Percentiles rank a stretch among this genome's conserved stretches.
Evolutionary conservation across 2,888 invertebrate genomes (phyloP).

Genomic region (Seladonia tumulorum): DNA sequence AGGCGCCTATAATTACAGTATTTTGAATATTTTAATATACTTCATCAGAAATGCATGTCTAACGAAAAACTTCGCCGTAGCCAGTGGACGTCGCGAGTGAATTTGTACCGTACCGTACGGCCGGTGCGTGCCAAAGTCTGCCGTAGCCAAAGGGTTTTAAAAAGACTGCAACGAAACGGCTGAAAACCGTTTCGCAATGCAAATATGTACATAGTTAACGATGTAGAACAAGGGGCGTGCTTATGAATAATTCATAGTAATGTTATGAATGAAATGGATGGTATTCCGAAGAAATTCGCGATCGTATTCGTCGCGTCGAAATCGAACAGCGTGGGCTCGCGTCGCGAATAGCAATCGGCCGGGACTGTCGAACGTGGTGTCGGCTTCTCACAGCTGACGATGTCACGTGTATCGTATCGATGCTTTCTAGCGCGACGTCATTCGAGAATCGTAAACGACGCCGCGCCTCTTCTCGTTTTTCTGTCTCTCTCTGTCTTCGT

Average conservation of each 20-base stretch:
- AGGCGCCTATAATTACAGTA: no score
- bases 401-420: conserved; percentile 45
- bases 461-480: not conserved
- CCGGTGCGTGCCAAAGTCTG: no score
- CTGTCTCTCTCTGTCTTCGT: no score
- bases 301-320: conserved; percentile 50
- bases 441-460: conserved; percentile 15
- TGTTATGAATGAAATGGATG: not conserved
- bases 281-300: conserved; percentile 5
- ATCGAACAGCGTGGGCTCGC: conserved; percentile 38
- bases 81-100: no score
- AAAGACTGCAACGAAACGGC: not conserved
- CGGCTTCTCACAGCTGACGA: conserved; percentile 41
- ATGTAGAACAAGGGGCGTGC: not conserved
- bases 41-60: no score
- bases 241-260: not conserved
- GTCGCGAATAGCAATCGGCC: conserved; percentile 60
- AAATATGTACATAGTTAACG: not conserved
- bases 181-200: not conserved
- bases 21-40: no score
- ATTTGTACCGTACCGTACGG: no score
- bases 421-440: conserved; percentile 57
- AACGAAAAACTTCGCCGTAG: no score
- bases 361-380: conserved; percentile 1
- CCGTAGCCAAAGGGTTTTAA: no score